Evolutionary conservation across 1,140 invertebrate genomes (phyloP), one percentile per base, ranked within the genome.

Genomic region (Brachystomella parvula): DNA sequence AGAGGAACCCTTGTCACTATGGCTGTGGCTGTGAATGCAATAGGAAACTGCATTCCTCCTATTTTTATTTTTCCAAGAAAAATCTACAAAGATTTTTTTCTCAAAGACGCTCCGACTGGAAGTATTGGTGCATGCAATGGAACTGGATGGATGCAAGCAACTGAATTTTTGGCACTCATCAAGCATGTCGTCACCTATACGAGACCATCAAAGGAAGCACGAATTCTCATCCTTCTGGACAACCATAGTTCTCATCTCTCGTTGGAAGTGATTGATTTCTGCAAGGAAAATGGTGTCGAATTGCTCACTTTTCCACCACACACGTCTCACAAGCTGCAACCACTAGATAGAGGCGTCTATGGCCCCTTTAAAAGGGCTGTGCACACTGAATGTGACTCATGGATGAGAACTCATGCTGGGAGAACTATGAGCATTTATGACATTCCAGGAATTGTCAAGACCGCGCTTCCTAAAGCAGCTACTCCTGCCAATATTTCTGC

Each of bases 11-110:
- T 78, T 53, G 75, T 81, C 0, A 82, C 81, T 29, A 59, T 80
- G 33, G 71, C 65, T 26, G 69, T 64, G 65, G 70, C 66, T 63
- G 69, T 72, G 28, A 70, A 65, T 76, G 79, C 78, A 75, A 71
- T 39, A 77, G 79, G 80, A 75, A 73, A 73, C 29, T 69, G 70
- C 61, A 72, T 81, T 28, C 77, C 79, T n/a, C 79, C 77, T 12
- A 57, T 79, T 57, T 79, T 81, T 63, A 73, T 81, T 31, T 81
- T 77, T 70, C 76, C 78, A 3, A 63, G 76, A 65, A 74, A 77
- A 3, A 68, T 75, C 62, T 79, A 74, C 66, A 71, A 76, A 32
- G 74, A 79, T 24, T 70, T 78, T 68, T 80, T 83, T 65, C 65
- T 82, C 3, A 75, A 72, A 58, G 77, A 77, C 74, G 79, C 76